Evolutionary conservation across 1,140 invertebrate genomes (phyloP), one percentile per base, ranked within the genome.

Genomic region (Drosophila setifemur): DNA sequence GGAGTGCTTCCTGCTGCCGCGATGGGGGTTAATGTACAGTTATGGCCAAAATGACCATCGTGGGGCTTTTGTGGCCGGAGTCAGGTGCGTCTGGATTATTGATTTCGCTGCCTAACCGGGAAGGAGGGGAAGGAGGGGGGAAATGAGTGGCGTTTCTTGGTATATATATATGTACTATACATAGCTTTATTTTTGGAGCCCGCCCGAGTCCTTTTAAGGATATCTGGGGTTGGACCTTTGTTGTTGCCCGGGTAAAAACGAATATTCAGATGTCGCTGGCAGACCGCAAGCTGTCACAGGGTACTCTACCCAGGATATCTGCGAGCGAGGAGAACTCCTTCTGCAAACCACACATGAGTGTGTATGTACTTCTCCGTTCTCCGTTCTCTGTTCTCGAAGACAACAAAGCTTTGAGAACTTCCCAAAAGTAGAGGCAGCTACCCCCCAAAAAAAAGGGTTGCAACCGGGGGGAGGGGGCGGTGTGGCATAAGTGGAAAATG

Each of bases 281-380:
- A 88, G 83, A 88, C 83, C 83, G 79, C 83, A 88, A 85, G 77
- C 74, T 88, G 83, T 88, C 83, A 78, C 74, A 79, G 58, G 63
- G 75, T 63, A 47, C 64, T 54, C 57, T 53, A 61, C 12, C 26
- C 48, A 63, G 35, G 57, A 72, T 53, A 71, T 70, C 52, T 72
- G 60, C 45, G 48, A 73, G 49, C 21, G 21, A 23, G 21, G 2
- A 5, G 21, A 3, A 23, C 2, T 23, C 53, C 53, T 47, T 64
- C 33, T 26, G 21, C 31, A 28, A 23, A 29, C 50, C 54, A 58
- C 19, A 53, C 16, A 50, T 7, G 21, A 6, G 21, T 12, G 23
- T 49, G 5, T 19, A 35, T 40, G 33, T 28, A 14, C 37, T 18
- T 47, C 19, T 23, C 9, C 35, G 11, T 11, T 8, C 18, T 9